These are phyloP conservation scores for Enoplosus armatus DNA, from an alignment of 2,797 vertebrate genomes.

Conservation along the genomic window DNA sequence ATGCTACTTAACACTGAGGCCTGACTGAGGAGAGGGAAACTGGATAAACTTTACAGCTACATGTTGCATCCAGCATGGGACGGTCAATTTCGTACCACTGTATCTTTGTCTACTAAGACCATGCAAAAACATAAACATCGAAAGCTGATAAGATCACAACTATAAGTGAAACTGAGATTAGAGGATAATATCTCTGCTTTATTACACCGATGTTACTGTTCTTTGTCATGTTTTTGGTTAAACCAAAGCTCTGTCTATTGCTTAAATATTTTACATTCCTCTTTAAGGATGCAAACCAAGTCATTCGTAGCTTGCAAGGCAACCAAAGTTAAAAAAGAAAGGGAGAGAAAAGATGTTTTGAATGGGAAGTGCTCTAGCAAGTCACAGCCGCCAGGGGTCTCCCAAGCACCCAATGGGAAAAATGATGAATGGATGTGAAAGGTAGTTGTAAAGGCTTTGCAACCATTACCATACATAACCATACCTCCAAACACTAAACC, in stretches of 20 bases:
- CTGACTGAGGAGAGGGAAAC: conserved; percentile 25
- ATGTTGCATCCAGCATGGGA: conserved; percentile 53
- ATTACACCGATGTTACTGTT: conserved; percentile 46
- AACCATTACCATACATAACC: conserved; percentile 4
- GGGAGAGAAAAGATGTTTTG: not conserved
- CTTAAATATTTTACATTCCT: conserved; percentile 68
- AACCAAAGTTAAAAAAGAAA: conserved; percentile 33
- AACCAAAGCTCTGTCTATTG: conserved; percentile 64
- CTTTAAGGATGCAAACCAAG: conserved; percentile 42
- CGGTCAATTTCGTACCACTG: conserved; percentile 18
- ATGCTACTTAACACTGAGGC: conserved; percentile 57
- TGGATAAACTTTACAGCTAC: conserved; percentile 59
- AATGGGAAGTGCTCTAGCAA: conserved; percentile 32
- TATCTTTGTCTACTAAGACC: conserved; percentile 56
- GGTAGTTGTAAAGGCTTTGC: conserved; percentile 14
- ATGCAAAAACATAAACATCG: conserved; percentile 70
- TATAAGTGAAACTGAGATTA: conserved; percentile 49
- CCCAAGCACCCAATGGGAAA: conserved; percentile 28
- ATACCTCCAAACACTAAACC: not conserved
- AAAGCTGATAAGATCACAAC: conserved; percentile 37
- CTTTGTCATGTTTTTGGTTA: conserved; percentile 44
- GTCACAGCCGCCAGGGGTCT: conserved; percentile 74
- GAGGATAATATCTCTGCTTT: conserved; percentile 51
- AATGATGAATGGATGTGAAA: not conserved
- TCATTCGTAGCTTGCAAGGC: conserved; percentile 59